Evolutionary conservation across 2,797 vertebrate species (phyloP).

Genomic region (Sebastes kiyomatsui): DNA sequence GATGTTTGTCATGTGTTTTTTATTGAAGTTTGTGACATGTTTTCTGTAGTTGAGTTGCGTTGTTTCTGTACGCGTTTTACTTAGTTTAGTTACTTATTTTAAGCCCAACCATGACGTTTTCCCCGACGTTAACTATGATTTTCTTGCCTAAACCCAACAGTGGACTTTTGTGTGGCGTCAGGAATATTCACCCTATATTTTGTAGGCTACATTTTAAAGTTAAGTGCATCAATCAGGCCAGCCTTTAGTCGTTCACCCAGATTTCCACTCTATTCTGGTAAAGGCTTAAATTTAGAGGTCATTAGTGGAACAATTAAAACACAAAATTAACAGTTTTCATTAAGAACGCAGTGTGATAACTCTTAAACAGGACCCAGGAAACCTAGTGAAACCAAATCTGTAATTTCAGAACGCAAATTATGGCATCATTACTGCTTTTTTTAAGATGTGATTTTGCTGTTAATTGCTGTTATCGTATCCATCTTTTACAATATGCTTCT

Average conservation of each 20-base stretch:
- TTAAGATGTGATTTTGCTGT: background rate
- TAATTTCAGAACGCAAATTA: background rate
- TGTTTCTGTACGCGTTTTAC: too few species aligned
- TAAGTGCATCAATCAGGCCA: too few species aligned
- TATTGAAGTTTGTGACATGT: too few species aligned
- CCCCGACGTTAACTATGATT: accelerated
- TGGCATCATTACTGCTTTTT: background rate
- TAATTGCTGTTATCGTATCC: background rate
- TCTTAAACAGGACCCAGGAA: background rate
- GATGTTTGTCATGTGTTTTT: too few species aligned
- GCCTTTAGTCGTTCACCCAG: background rate
- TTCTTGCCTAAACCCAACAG: too few species aligned
- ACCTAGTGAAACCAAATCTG: background rate
- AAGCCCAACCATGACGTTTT: too few species aligned
- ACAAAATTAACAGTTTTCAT: background rate
- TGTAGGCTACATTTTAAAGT: too few species aligned
- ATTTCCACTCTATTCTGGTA: background rate
- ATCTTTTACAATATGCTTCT: background rate
- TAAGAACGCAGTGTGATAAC: background rate
- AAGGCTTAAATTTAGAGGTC: background rate
- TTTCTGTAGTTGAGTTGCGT: too few species aligned
- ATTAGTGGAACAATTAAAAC: background rate
- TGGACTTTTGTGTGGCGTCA: accelerated
- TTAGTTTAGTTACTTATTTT: too few species aligned
- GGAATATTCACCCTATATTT: too few species aligned